Evolutionary conservation across 2,113 vertebrate species (phyloP).

Genomic region (Patagioenas fasciata): DNA sequence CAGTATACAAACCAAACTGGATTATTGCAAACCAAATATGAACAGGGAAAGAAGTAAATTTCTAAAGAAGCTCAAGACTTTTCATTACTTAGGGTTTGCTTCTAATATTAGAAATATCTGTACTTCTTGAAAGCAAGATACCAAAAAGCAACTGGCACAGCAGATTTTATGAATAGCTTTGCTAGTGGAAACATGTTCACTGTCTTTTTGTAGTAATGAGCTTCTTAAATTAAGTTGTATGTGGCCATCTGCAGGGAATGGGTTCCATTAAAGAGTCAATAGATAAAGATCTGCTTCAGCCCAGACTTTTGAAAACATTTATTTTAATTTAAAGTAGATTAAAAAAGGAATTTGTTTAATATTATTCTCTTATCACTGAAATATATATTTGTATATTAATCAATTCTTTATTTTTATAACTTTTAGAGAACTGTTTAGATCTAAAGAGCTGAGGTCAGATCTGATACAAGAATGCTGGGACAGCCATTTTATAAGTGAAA

Average conservation of each 20-base stretch:
- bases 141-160: conserved; percentile 36
- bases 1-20: conserved; percentile 7
- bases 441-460: conserved; percentile 56
- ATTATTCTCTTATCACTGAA: conserved; percentile 47
- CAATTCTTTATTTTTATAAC: conserved; percentile 62
- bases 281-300: conserved; percentile 57
- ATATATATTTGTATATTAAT: conserved; percentile 69
- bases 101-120: conserved; percentile 55
- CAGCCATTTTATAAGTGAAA: not conserved
- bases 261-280: conserved; percentile 51
- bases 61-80: conserved; percentile 44
- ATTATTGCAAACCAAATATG: conserved; percentile 49
- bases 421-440: conserved; percentile 48
- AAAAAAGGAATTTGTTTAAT: conserved; percentile 57
- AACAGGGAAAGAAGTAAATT: conserved; percentile 49
- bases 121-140: conserved; percentile 46
- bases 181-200: conserved; percentile 54
- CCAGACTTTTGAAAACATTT: conserved; percentile 55
- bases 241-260: conserved; percentile 49
- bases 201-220: conserved; percentile 57
- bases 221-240: conserved; percentile 21
- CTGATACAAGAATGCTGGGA: conserved; percentile 23
- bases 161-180: conserved; percentile 55
- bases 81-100: conserved; percentile 50
- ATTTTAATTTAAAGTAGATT: conserved; percentile 70